Percentiles rank a stretch among this genome's conserved stretches.
Evolutionary conservation across 1,140 invertebrate species (phyloP).

Genomic region (Ceratina calcarata): DNA sequence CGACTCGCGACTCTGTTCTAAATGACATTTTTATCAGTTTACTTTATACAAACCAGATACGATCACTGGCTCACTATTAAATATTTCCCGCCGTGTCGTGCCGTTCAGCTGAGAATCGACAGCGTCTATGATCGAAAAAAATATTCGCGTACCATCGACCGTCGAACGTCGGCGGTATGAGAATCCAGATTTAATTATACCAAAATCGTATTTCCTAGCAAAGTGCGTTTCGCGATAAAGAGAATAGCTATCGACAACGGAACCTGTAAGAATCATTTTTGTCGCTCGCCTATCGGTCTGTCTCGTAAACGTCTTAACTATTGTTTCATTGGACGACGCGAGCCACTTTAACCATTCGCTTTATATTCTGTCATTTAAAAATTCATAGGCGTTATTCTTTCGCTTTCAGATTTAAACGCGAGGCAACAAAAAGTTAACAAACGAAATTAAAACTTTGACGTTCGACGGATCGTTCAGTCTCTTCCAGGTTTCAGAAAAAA

Average conservation of each 20-base stretch:
- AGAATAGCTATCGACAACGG: too few species aligned
- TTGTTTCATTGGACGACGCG: constrained; percentile 24
- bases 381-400: neutral
- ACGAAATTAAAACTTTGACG: neutral
- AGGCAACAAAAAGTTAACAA: neutral
- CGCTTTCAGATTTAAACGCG: neutral
- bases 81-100: constrained; percentile 22
- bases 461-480: too few species aligned
- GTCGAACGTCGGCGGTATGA: too few species aligned
- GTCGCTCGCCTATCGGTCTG: constrained; percentile 17
- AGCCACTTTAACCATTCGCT: constrained; percentile 44
- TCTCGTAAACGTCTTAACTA: constrained; percentile 29
- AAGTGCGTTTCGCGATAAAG: too few species aligned
- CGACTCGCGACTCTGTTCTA: constrained; percentile 60
- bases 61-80: constrained; percentile 53
- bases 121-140: too few species aligned
- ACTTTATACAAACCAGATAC: constrained; percentile 69
- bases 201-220: too few species aligned
- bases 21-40: constrained; percentile 14
- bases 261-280: too few species aligned
- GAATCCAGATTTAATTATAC: too few species aligned
- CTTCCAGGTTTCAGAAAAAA: neutral
- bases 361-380: constrained; percentile 33
- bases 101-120: constrained; percentile 43
- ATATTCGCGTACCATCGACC: too few species aligned